Evolutionary conservation across 2,888 invertebrate species (phyloP).

Genomic region (Drosophila testacea): DNA sequence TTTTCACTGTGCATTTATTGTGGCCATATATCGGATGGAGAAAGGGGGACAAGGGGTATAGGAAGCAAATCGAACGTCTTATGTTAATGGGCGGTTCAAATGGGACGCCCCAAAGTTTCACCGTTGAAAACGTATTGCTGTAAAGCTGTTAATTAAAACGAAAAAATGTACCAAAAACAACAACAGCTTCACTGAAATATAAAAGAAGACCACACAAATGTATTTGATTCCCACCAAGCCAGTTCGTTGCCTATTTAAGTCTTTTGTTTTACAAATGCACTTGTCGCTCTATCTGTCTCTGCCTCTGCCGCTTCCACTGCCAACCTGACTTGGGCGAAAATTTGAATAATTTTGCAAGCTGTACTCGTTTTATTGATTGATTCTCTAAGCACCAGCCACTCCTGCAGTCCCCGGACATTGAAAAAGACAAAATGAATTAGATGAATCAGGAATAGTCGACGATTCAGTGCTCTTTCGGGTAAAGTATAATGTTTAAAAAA

Average conservation of each 20-base stretch:
- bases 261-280: conserved; percentile 64
- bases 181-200: conserved; percentile 26
- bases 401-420: conserved; percentile 62
- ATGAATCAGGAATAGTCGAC: not conserved
- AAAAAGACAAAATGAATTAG: conserved; percentile 21
- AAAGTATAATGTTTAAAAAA: no score
- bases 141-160: conserved; percentile 79
- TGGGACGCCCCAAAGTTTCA: conserved; percentile 72
- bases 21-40: conserved; percentile 52
- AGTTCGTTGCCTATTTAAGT: conserved; percentile 60
- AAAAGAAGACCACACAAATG: conserved; percentile 61
- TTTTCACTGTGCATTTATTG: conserved; percentile 81
- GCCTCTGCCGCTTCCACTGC: conserved; percentile 4
- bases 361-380: conserved; percentile 76
- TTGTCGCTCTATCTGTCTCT: conserved; percentile 46
- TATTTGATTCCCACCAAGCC: conserved; percentile 59
- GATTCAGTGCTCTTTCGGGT: conserved; percentile 8
- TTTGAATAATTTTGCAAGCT: conserved; percentile 65
- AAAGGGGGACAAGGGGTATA: conserved; percentile 16
- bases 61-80: conserved; percentile 67
- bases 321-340: conserved; percentile 48
- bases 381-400: conserved; percentile 63
- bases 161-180: conserved; percentile 61
- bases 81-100: conserved; percentile 70
- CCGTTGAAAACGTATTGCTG: conserved; percentile 71